phyloP scores from a whole-genome alignment of 2,113 vertebrate species.

The Tyto alba region DNA sequence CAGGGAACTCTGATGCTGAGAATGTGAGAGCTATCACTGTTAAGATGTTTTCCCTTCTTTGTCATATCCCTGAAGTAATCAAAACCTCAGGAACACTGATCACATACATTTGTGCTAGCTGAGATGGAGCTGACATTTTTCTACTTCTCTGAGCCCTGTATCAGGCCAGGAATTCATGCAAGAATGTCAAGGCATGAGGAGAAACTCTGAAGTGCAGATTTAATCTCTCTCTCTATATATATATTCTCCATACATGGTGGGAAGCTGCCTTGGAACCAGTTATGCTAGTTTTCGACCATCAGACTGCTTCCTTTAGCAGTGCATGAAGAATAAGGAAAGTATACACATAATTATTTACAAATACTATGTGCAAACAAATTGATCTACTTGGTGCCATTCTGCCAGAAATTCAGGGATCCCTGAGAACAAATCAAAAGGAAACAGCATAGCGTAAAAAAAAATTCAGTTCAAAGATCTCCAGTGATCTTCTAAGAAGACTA shows the following conservation, averaged over 20 bases:
- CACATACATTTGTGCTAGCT: background rate
- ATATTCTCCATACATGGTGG: background rate
- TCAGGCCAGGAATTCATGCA: background rate
- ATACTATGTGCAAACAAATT: background rate
- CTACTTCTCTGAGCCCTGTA: background rate
- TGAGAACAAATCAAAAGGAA: background rate
- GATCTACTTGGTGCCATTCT: background rate
- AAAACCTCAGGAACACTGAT: background rate
- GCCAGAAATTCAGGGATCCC: background rate
- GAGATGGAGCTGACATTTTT: background rate
- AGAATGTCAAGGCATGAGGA: background rate
- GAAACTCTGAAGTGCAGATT: background rate
- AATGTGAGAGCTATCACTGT: background rate
- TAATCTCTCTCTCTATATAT: background rate
- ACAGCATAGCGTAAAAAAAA: background rate
- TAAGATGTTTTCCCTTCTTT: background rate
- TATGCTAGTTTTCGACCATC: background rate
- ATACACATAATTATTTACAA: background rate
- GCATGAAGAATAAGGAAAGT: background rate
- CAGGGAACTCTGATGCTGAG: background rate
- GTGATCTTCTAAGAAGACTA: background rate
- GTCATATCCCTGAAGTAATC: background rate
- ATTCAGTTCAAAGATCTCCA: background rate
- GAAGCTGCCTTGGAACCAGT: background rate
- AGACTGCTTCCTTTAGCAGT: background rate